Base-by-base conservation (phyloP, 1,140 invertebrate species). In the Heliconius hermathena region DNA sequence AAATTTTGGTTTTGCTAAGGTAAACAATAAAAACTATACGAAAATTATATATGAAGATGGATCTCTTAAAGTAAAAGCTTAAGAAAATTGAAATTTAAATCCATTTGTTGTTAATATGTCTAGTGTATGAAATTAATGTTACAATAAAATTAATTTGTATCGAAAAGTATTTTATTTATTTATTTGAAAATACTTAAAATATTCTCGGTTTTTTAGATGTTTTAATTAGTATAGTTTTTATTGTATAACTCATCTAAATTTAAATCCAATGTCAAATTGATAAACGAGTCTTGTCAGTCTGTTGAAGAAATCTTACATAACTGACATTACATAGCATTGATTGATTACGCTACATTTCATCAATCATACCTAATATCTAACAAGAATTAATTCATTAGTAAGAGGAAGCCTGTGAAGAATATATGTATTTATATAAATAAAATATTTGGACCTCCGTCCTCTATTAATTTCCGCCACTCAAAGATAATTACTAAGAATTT, bases 301-400 rank as follows among this genome's bases (percentile, higher is more conserved):
- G n/a, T 5, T 29, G 22, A 66, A 26, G 60, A 66, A 66, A 26
- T 29, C 22, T 13, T 26, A 26, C 60, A 66, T 29, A 66, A 29
- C 60, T 26, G 60, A 66, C 60, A 66, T 29, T 29, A 26, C n/a
- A 29, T n/a, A 26, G 22, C 26, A 66, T 5, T 66, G 60, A 66
- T 66, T 26, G 60, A 66, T 66, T 66, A 66, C 60, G 9, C 29
- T 66, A 66, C 60, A 66, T 29, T 66, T 66, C 60, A 66, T 66
- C 13, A 29, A 66, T 66, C 60, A 66, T 29, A 26, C 26, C 26
- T 26, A 66, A 29, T 29, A 66, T 1, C 13, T 46, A 46, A 46
- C 13, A 66, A 29, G 3, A 26, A 66, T 66, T 66, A 66, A 66
- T 29, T 26, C 26, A 8, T 13, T 46, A 2, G 54, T 5, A 66